Evolutionary conservation across 2,113 vertebrate species (phyloP).

Genomic region (Dasyornis broadbenti): DNA sequence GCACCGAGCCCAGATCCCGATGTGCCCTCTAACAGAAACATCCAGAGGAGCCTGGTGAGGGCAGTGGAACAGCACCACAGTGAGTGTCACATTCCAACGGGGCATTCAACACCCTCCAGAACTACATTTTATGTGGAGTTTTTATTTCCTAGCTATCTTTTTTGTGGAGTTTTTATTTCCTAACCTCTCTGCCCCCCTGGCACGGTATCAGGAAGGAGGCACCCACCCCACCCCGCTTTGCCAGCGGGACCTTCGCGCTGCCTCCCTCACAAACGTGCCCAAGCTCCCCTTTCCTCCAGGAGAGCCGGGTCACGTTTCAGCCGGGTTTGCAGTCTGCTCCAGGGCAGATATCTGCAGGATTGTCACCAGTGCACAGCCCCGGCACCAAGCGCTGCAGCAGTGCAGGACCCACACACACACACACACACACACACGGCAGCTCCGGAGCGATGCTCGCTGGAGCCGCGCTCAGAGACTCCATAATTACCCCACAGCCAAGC

Average conservation of each 20-base stretch:
- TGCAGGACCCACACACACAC: background rate
- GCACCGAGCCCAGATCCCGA: too few relatives aligned
- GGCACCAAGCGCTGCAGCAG: background rate
- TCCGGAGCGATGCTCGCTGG: background rate
- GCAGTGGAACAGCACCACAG: background rate
- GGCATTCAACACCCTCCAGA: background rate
- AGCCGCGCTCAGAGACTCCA: background rate
- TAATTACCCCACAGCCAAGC: background rate
- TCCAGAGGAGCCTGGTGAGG: background rate
- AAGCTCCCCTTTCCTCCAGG: background rate
- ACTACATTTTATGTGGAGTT: background rate
- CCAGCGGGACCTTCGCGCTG: fast-evolving
- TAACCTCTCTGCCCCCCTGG: background rate
- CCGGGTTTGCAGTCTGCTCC: background rate
- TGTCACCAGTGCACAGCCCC: background rate
- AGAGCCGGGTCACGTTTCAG: background rate
- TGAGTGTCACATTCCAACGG: background rate
- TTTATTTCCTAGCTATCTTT: background rate
- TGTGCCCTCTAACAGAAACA: background rate
- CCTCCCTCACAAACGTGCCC: background rate
- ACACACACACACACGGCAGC: background rate
- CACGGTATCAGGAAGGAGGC: background rate
- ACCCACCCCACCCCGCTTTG: background rate
- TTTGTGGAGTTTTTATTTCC: background rate
- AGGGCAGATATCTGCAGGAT: background rate